A percentile compares a stretch with the other conserved stretches of the same genome.
These are phyloP conservation scores for Micronycteris hirsuta DNA, from an alignment of 2,113 vertebrate genomes.

Conservation along the genomic window DNA sequence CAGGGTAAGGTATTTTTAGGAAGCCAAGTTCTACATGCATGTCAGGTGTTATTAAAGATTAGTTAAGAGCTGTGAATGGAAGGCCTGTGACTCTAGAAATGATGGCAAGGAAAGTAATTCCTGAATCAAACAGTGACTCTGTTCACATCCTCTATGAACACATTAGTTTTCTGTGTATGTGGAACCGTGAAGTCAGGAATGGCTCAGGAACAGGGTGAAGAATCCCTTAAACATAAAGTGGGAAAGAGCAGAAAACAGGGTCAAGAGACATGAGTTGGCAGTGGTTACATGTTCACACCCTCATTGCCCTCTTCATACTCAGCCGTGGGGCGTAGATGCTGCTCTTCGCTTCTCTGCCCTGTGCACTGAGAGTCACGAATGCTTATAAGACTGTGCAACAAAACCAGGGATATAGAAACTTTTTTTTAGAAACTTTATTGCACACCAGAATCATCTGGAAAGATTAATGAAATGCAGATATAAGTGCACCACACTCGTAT, in stretches of 20 bases:
- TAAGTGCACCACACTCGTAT: background rate
- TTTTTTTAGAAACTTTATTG: background rate
- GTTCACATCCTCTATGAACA: background rate
- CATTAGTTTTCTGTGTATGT: background rate
- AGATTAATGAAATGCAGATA: background rate
- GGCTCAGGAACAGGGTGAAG: background rate
- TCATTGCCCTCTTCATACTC: background rate
- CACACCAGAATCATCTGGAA: background rate
- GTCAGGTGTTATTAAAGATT: background rate
- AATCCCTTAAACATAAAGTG: background rate
- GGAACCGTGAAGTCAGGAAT: background rate
- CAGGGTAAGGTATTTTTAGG: background rate
- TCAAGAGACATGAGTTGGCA: background rate
- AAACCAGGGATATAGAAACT: background rate
- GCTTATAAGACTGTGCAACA: background rate
- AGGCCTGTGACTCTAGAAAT: background rate
- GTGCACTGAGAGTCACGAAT: background rate
- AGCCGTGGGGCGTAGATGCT: background rate
- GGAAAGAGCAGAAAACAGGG: background rate
- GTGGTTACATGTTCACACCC: background rate
- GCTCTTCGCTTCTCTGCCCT: background rate
- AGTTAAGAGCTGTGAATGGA: background rate
- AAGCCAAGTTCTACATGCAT: background rate
- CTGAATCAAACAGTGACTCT: background rate
- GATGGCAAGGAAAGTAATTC: background rate